Conservation (phyloP, 2,797 vertebrate species). For the Arctocebus calabarensis region DNA sequence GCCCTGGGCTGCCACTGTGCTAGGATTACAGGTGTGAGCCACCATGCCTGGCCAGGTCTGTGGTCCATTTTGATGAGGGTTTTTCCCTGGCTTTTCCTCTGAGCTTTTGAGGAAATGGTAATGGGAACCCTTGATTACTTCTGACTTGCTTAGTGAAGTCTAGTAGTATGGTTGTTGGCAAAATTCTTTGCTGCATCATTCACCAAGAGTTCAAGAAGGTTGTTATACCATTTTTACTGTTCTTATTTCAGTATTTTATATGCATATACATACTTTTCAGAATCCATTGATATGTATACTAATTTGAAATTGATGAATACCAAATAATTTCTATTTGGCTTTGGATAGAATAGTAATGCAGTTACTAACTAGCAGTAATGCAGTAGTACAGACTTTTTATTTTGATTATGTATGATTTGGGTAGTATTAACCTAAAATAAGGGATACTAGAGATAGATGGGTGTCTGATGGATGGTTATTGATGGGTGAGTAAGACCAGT, state of each 20-base stretch:
- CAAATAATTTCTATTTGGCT: slow-evolving; percentile 31
- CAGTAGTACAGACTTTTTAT: not conserved
- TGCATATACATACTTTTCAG: not conserved
- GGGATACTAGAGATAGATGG: not conserved
- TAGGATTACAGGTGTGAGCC: too few relatives aligned
- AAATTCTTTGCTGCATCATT: not conserved
- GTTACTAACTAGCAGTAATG: not conserved
- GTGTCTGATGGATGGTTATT: not conserved
- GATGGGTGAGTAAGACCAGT: not conserved
- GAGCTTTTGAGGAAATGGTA: not conserved
- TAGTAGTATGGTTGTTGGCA: not conserved
- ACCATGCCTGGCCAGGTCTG: too few relatives aligned
- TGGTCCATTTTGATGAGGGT: not conserved
- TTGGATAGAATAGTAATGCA: not conserved
- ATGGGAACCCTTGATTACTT: not conserved
- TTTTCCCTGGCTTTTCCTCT: not conserved
- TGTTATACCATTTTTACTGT: not conserved
- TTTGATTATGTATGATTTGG: slow-evolving; percentile 25
- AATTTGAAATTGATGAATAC: slow-evolving; percentile 27
- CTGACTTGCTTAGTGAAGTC: not conserved
- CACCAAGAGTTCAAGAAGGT: not conserved
- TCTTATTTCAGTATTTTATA: not conserved
- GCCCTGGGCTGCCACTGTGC: too few relatives aligned
- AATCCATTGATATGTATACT: not conserved
- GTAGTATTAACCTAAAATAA: not conserved